Percentiles rank a stretch among this genome's conserved stretches.
Evolutionary conservation across 2,113 vertebrate genomes (phyloP).

Genomic region (Rhinichthys klamathensis): DNA sequence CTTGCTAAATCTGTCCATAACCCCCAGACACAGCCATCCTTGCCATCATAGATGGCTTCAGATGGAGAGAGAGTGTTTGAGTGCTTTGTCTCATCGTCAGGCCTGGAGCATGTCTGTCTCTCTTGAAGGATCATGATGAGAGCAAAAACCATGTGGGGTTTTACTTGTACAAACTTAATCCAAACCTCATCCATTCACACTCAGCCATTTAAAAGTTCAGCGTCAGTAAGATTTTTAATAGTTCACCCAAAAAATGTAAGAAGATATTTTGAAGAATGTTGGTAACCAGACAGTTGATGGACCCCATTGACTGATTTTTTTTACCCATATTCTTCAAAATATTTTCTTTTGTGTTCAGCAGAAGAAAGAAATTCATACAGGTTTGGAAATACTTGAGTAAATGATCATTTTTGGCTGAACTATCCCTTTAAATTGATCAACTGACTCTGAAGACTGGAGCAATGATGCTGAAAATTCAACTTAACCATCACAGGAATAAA

Average conservation of each 20-base stretch:
- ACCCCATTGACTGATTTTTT: too few relatives aligned
- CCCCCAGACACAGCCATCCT: conserved; percentile 21
- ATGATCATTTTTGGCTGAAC: too few relatives aligned
- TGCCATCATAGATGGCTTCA: conserved; percentile 8
- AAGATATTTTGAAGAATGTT: too few relatives aligned
- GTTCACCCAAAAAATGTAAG: too few relatives aligned
- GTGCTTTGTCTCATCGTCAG: neutral
- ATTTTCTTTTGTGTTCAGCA: too few relatives aligned
- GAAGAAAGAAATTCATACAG: too few relatives aligned
- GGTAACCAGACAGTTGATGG: too few relatives aligned
- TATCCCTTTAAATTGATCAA: neutral
- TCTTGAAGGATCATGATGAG: neutral
- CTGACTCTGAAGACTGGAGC: too few relatives aligned
- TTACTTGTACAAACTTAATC: neutral
- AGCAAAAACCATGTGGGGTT: neutral
- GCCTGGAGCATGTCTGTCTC: neutral
- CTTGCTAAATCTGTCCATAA: neutral
- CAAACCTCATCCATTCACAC: neutral
- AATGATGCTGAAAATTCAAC: too few relatives aligned
- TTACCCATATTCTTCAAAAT: too few relatives aligned
- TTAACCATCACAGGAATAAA: too few relatives aligned
- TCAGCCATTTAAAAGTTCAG: neutral
- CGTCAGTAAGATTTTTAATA: neutral
- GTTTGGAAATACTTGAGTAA: too few relatives aligned
- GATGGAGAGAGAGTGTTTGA: conserved; percentile 5